phyloP scores from a whole-genome alignment of 2,888 invertebrate genomes.

The Napeogenes inachia region DNA sequence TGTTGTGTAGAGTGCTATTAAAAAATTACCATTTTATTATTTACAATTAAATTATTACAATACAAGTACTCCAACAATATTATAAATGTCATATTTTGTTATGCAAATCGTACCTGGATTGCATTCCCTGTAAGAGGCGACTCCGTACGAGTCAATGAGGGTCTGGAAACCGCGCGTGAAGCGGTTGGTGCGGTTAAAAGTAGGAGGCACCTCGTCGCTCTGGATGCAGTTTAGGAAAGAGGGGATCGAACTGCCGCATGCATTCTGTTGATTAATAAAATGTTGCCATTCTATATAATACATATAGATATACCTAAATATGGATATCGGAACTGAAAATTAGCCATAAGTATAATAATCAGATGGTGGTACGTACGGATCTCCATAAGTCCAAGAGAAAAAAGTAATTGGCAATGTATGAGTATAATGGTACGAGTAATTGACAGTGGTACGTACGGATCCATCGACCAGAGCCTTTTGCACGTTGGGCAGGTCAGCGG shows the following conservation, averaged over 20 bases:
- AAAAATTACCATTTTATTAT: conserved; percentile 2
- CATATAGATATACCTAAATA: no score
- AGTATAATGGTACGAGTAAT: not conserved
- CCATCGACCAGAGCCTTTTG: conserved; percentile 88
- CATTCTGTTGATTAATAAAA: conserved; percentile 60
- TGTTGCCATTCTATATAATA: conserved; percentile 10
- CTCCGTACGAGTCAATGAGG: conserved; percentile 95
- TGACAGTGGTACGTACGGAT: conserved; percentile 77
- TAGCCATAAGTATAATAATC: no score
- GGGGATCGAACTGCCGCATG: conserved; percentile 91
- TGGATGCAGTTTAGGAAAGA: conserved; percentile 95
- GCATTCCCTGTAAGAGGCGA: conserved; percentile 93
- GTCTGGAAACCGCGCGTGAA: conserved; percentile 96
- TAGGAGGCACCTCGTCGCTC: conserved; percentile 89
- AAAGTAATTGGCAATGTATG: not conserved
- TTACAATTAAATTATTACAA: not conserved
- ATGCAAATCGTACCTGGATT: conserved; percentile 84
- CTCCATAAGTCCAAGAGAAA: no score
- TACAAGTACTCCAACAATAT: no score
- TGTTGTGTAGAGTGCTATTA: conserved; percentile 88
- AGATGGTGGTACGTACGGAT: no score
- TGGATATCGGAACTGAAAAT: no score
- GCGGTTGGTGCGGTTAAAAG: conserved; percentile 93
- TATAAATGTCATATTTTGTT: not conserved
- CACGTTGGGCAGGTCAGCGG: conserved; percentile 83